Evolutionary conservation across 1,140 invertebrate species (phyloP).

Genomic region (Dreissena rostriformis): DNA sequence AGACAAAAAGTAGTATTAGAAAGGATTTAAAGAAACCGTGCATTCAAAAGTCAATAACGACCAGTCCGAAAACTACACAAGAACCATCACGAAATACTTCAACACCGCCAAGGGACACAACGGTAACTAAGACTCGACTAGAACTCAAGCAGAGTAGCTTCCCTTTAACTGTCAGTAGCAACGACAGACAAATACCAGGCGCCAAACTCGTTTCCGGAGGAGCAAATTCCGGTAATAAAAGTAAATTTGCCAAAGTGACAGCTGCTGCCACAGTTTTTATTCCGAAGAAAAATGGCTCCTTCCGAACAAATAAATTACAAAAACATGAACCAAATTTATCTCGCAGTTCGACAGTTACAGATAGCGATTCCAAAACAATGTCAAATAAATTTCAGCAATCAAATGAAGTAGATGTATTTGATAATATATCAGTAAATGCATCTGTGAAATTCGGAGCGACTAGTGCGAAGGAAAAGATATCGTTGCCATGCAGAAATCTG

Average conservation of each 20-base stretch:
- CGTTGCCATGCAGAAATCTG: background rate
- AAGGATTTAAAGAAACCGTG: background rate
- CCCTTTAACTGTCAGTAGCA: background rate
- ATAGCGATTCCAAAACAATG: background rate
- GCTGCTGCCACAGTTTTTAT: background rate
- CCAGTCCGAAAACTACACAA: background rate
- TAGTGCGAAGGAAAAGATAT: background rate
- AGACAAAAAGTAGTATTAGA: no score
- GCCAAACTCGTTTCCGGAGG: background rate
- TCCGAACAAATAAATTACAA: background rate
- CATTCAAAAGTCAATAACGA: background rate
- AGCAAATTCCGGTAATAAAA: background rate
- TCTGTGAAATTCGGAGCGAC: background rate
- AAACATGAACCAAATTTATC: background rate
- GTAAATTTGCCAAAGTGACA: background rate
- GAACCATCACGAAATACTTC: background rate
- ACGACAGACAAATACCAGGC: background rate
- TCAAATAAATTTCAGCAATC: conserved; percentile 5
- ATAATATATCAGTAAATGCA: background rate
- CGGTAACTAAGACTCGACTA: background rate
- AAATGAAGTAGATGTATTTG: background rate
- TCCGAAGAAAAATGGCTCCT: background rate
- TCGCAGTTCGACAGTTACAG: background rate
- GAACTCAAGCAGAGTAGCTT: background rate
- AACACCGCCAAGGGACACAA: background rate